Percentiles rank a stretch among this genome's conserved stretches.
Conservation (phyloP, 2,888 invertebrate species). For the Eupelmus urozonus region DNA sequence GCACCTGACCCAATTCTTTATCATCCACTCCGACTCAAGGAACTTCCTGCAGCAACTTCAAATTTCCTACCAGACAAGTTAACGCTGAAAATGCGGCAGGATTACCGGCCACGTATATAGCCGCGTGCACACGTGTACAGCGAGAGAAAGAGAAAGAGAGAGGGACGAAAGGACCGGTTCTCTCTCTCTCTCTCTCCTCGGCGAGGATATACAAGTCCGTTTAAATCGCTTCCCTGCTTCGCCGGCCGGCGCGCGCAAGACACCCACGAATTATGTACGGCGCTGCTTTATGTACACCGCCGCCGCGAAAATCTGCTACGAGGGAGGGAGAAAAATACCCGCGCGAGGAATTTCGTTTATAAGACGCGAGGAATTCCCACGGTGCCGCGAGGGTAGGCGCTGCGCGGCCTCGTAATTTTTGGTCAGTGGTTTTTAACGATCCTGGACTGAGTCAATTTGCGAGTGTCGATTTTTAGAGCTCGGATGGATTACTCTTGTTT, state of each 20-base stretch:
- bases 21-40: not conserved
- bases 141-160: not conserved
- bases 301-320: slow-evolving; percentile 21
- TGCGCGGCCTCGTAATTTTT: too few species aligned
- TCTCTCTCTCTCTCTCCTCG: not conserved
- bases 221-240: slow-evolving; percentile 11
- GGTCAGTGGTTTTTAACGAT: too few species aligned
- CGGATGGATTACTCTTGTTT: too few species aligned
- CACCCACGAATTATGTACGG: slow-evolving; percentile 55
- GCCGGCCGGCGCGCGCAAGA: slow-evolving; percentile 26
- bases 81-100: not conserved
- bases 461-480: too few species aligned
- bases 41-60: too few species aligned
- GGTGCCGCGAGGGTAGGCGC: not conserved
- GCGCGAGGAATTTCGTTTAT: slow-evolving; percentile 40
- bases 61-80: not conserved
- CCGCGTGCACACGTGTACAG: not conserved
- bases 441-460: too few species aligned
- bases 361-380: slow-evolving; percentile 36
- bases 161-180: slow-evolving; percentile 29
- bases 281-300: not conserved
- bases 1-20: too few species aligned
- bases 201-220: slow-evolving; percentile 17
- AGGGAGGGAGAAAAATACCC: slow-evolving; percentile 17
- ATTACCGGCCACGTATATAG: not conserved